Evolutionary conservation across 1,140 invertebrate genomes (phyloP).

Genomic region (Cydia pomonella): DNA sequence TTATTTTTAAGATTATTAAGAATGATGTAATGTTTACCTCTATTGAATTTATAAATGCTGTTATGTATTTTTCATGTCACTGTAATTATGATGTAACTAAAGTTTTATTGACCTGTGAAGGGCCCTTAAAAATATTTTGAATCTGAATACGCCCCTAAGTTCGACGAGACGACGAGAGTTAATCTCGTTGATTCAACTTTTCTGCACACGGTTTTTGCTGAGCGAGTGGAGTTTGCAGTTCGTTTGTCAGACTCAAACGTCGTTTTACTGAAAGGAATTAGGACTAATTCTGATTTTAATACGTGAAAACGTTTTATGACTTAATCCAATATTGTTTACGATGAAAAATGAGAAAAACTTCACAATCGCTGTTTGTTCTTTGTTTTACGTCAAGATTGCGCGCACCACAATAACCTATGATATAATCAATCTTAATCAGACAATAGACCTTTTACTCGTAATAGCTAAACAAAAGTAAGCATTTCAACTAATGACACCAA

Average conservation of each 20-base stretch:
- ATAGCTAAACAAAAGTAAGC: not conserved
- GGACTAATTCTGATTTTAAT: not conserved
- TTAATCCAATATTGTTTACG: too few species aligned
- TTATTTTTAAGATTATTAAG: too few species aligned
- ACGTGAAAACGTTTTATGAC: not conserved
- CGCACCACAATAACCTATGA: not conserved
- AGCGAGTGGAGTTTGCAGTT: conserved; percentile 11
- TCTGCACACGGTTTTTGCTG: conserved; percentile 7
- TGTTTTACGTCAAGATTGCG: not conserved
- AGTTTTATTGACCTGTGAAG: not conserved
- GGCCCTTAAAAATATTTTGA: not conserved
- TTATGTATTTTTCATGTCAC: too few species aligned
- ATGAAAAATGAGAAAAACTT: too few species aligned
- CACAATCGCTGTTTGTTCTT: not conserved
- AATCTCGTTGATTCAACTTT: conserved; percentile 19
- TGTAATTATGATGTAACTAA: not conserved
- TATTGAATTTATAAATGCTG: too few species aligned
- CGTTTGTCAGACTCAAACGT: not conserved
- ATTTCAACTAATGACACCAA: conserved; percentile 4
- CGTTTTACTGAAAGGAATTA: conserved; percentile 14
- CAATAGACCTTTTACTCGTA: conserved; percentile 35
- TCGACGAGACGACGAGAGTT: conserved; percentile 3
- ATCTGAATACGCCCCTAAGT: not conserved
- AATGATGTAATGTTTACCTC: too few species aligned
- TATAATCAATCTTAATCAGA: conserved; percentile 11